Conservation (phyloP, 2,888 invertebrate species). For the Xanthia togata region DNA sequence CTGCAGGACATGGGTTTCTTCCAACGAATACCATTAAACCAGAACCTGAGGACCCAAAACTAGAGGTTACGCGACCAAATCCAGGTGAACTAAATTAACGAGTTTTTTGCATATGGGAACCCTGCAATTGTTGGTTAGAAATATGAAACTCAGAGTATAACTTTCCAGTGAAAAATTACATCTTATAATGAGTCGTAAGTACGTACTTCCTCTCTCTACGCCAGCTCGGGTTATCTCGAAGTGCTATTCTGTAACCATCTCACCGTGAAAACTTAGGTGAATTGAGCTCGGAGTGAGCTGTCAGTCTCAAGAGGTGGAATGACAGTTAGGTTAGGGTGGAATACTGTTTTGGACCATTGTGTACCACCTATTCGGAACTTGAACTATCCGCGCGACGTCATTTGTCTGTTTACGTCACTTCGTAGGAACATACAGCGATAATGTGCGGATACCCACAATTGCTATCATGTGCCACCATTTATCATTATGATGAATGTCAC, state of each 20-base stretch:
- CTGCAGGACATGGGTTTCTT: not conserved
- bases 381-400: conserved; percentile 18
- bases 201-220: not conserved
- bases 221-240: conserved; percentile 22
- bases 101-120: not conserved
- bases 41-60: not conserved
- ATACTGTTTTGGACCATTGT: no score
- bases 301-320: no score
- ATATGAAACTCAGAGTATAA: no score
- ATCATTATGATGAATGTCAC: conserved; percentile 29
- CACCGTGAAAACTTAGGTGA: no score
- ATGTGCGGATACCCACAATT: conserved; percentile 46
- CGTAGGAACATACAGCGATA: conserved; percentile 25
- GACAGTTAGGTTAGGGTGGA: no score
- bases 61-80: not conserved
- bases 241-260: no score
- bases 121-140: not conserved
- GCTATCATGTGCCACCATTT: conserved; percentile 27
- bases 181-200: not conserved
- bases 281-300: no score
- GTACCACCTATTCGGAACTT: conserved; percentile 30
- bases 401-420: conserved; percentile 35
- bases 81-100: no score
- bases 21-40: not conserved
- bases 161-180: not conserved